Evolutionary conservation across 1,140 invertebrate genomes (phyloP).

Genomic region (Arion vulgaris): DNA sequence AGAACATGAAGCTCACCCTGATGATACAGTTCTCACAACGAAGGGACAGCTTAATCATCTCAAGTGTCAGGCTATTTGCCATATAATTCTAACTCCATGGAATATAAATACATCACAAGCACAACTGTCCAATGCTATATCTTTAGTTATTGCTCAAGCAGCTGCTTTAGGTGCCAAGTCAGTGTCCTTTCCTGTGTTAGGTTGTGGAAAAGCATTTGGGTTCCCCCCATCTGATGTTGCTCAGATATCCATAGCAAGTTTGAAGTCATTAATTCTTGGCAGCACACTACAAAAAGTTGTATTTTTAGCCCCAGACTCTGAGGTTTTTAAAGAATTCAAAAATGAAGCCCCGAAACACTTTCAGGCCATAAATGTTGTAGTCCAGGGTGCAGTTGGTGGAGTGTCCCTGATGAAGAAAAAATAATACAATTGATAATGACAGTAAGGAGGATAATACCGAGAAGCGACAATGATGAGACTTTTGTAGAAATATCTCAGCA

Average conservation of each 20-base stretch:
- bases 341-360: slow-evolving; percentile 11
- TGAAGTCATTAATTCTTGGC: background rate
- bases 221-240: slow-evolving; percentile 15
- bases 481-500: background rate
- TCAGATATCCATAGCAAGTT: background rate
- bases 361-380: background rate
- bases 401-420: background rate
- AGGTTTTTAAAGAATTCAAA: slow-evolving; percentile 19
- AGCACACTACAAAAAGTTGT: background rate
- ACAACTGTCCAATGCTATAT: background rate
- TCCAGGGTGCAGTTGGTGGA: background rate
- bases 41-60: background rate
- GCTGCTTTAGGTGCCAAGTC: background rate
- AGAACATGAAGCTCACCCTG: background rate
- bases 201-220: slow-evolving; percentile 17
- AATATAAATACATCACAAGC: background rate
- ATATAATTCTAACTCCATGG: slow-evolving; percentile 9
- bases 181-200: slow-evolving; percentile 21
- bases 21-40: background rate
- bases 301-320: slow-evolving; percentile 1
- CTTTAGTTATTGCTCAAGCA: background rate
- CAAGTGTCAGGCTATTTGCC: slow-evolving; percentile 16
- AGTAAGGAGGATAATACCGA: background rate
- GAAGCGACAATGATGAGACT: background rate
- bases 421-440: background rate